A percentile compares a stretch with the other conserved stretches of the same genome.
These are phyloP conservation scores for Heliconius ethilla DNA, from an alignment of 2,888 invertebrate species.

Conservation along the genomic window DNA sequence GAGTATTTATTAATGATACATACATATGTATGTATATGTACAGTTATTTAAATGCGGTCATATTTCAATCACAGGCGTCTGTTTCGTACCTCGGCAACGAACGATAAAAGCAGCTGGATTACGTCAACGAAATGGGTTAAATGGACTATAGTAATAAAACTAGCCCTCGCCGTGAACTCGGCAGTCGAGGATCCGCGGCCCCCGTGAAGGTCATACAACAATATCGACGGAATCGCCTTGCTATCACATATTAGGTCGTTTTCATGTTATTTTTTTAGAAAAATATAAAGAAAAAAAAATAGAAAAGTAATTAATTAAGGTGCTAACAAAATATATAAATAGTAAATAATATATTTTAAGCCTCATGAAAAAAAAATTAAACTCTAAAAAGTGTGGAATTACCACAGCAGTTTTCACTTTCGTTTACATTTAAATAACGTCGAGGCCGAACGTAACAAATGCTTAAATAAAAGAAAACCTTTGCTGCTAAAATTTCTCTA, in stretches of 20 bases:
- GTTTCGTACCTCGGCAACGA: conserved; percentile 36
- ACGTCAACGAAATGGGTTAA: conserved; percentile 75
- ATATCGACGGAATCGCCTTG: conserved; percentile 33
- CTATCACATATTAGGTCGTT: conserved; percentile 34
- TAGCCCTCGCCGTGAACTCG: conserved; percentile 76
- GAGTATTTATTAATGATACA: neutral
- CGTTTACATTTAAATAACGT: conserved; percentile 36
- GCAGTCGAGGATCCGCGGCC: conserved; percentile 54
- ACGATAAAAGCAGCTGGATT: conserved; percentile 53
- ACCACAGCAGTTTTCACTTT: conserved; percentile 29
- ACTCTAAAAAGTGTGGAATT: conserved; percentile 5
- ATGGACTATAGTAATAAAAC: conserved; percentile 72
- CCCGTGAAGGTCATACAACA: conserved; percentile 60
- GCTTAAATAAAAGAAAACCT: conserved; percentile 28
- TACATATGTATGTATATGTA: no score
- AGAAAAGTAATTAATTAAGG: neutral
- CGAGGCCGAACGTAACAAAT: conserved; percentile 26
- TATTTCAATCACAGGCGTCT: conserved; percentile 34
- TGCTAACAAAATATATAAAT: neutral
- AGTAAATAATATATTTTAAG: neutral
- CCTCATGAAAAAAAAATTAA: neutral
- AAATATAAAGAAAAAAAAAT: neutral
- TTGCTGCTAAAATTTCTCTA: neutral
- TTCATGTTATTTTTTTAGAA: neutral
- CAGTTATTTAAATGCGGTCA: conserved; percentile 26